Evolutionary conservation across 1,140 invertebrate species (phyloP), one percentile per base, ranked within the genome.

Genomic region (Argopecten irradians): DNA sequence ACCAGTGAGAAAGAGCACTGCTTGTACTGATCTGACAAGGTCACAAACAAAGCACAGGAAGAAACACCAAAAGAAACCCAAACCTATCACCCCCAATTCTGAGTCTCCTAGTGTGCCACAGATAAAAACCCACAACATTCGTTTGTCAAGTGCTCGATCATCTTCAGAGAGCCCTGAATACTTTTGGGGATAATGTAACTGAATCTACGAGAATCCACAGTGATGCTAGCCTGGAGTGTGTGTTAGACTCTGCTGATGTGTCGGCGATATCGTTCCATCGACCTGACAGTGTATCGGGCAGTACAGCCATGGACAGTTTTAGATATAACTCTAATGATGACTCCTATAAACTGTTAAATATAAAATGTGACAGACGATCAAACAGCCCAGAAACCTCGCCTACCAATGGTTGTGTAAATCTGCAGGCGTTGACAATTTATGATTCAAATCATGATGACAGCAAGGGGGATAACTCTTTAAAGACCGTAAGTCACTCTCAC

Each of bases 141-240:
- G 55, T 71, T n/a, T 71, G 14, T 28, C 55, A 28, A 28, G 55
- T 71, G 55, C 22, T 28, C 55, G 55, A 71, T 71, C 55, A 71
- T 71, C 55, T 71, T 71, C 55, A 71, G 55, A 71, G 28, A 71
- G 55, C 55, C 55, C 55, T 28, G 55, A 71, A 71, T 71, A 90
- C 28, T 33, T n/a, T 88, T n/a, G 89, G 87, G 13, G 82, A 43
- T 28, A 84, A 86, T 33, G 32, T 90, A 35, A 71, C 85, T 82
- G 89, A 90, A 84, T 90, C 89, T 35, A 90, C 89, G 32, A 85
- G 89, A 41, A 90, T 90, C n/a, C 83, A 90, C n/a, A 90, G 89
- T 32, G 83, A 87, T 33, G 36, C 84, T 13, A 90, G 86, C 34
- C 87, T 90, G 86, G 89, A 85, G 16, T 83, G 41, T 22, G 71